Conservation (phyloP, 1,140 invertebrate genomes). For the Lethrus apterus region DNA sequence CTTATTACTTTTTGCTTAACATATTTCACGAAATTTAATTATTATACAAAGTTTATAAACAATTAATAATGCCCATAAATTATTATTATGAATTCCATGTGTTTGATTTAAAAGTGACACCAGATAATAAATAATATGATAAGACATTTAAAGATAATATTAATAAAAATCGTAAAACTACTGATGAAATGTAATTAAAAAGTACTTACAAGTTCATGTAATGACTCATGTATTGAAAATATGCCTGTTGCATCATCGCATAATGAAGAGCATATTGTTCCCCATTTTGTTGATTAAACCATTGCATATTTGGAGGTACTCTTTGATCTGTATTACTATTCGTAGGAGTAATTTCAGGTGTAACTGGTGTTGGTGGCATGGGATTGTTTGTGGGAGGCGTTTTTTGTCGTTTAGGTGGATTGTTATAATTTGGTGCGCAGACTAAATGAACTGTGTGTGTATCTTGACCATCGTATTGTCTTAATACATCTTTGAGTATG, state of each 20-base stretch:
- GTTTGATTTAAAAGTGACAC: too few relatives aligned
- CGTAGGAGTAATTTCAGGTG: constrained; percentile 6
- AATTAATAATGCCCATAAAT: too few relatives aligned
- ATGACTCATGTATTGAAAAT: constrained; percentile 76
- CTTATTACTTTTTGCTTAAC: too few relatives aligned
- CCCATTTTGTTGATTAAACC: constrained; percentile 10
- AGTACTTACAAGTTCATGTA: constrained; percentile 64
- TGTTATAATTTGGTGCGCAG: constrained; percentile 49
- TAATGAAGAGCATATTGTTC: constrained; percentile 49
- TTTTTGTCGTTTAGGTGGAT: background rate
- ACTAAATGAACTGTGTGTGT: constrained; percentile 78
- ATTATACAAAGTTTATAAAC: too few relatives aligned
- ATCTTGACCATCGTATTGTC: constrained; percentile 62
- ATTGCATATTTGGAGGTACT: constrained; percentile 13
- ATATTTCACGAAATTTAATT: too few relatives aligned
- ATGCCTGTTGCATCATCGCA: constrained; percentile 75
- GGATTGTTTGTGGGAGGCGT: background rate
- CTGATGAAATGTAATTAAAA: background rate
- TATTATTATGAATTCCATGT: too few relatives aligned
- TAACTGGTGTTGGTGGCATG: constrained; percentile 18
- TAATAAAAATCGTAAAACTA: too few relatives aligned
- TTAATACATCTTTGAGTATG: constrained; percentile 71
- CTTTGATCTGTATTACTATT: constrained; percentile 6
- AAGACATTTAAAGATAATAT: too few relatives aligned
- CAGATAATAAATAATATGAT: too few relatives aligned